A percentile compares a stretch with the other conserved stretches of the same genome.
Evolutionary conservation across 2,888 invertebrate species (phyloP).

Genomic region (Pasiphila rectangulata): DNA sequence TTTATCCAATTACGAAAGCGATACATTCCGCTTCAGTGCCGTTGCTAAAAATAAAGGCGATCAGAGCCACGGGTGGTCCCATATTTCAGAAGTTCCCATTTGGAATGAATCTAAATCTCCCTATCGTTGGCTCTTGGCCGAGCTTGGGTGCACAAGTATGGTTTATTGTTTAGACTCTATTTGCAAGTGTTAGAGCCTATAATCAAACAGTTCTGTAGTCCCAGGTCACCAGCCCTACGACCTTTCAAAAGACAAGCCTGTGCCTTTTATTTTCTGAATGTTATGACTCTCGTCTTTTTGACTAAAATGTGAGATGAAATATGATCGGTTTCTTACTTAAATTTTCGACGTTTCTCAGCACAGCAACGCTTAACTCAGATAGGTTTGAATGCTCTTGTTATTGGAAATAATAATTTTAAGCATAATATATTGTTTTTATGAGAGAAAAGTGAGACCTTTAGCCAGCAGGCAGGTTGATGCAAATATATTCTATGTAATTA

Average conservation of each 20-base stretch:
- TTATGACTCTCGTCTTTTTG: conserved; percentile 1
- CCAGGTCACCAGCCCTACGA: conserved; percentile 52
- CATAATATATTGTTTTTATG: background rate
- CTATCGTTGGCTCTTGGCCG: conserved; percentile 59
- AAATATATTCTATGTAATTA: no score
- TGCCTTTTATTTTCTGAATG: conserved; percentile 11
- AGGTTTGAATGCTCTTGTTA: background rate
- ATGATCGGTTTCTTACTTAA: background rate
- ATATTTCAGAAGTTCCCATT: conserved; percentile 55
- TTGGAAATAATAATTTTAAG: background rate
- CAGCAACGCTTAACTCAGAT: no score
- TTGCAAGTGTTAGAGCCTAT: conserved; percentile 17
- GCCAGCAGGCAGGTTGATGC: no score
- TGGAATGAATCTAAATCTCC: conserved; percentile 61
- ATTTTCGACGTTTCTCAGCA: background rate
- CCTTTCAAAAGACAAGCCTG: conserved; percentile 37
- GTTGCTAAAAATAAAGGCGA: conserved; percentile 49
- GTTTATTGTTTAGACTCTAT: conserved; percentile 15
- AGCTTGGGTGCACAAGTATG: conserved; percentile 33
- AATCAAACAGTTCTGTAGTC: conserved; percentile 7
- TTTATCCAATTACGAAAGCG: conserved; percentile 18
- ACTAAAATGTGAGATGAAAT: background rate
- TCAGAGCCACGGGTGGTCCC: conserved; percentile 50
- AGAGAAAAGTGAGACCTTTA: no score
- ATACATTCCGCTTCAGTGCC: conserved; percentile 31